A percentile compares a stretch with the other conserved stretches of the same genome.
These are phyloP conservation scores for Lepus americanus DNA, from an alignment of 2,113 vertebrate species.

Conservation along the genomic window DNA sequence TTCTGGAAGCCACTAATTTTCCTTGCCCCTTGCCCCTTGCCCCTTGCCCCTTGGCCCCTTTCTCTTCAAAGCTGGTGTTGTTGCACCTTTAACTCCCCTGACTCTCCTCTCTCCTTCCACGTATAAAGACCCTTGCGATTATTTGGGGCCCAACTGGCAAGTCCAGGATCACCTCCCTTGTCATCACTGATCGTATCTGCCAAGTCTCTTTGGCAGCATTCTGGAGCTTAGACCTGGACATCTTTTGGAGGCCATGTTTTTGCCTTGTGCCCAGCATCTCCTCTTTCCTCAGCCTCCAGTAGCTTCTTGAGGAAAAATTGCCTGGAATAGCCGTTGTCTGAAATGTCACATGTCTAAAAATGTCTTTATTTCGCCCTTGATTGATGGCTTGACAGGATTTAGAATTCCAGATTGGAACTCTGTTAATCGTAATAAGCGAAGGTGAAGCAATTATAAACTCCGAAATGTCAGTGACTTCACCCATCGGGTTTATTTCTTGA, in stretches of 20 bases:
- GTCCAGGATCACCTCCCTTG: not conserved
- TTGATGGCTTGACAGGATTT: not conserved
- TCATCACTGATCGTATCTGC: not conserved
- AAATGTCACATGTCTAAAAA: conserved; percentile 15
- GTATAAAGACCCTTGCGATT: not conserved
- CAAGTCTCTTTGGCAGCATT: not conserved
- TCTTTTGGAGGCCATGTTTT: not conserved
- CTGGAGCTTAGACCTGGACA: not conserved
- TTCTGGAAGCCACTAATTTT: not conserved
- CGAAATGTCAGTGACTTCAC: not conserved
- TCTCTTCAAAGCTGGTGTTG: not conserved
- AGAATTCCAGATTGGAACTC: conserved; percentile 18
- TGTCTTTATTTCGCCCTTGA: conserved; percentile 2
- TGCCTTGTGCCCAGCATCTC: not conserved
- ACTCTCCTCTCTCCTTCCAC: not conserved
- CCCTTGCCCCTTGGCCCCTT: not conserved
- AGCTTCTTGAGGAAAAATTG: not conserved
- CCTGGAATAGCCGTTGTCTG: not conserved
- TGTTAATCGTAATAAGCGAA: not conserved
- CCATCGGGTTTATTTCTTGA: not conserved
- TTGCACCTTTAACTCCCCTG: not conserved
- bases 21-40: not conserved
- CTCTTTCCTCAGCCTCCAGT: not conserved
- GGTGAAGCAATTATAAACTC: not conserved
- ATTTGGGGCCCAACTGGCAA: not conserved